These are phyloP conservation scores for Auanema freiburgensis DNA, from an alignment of 2,888 invertebrate species.

Conservation along the genomic window DNA sequence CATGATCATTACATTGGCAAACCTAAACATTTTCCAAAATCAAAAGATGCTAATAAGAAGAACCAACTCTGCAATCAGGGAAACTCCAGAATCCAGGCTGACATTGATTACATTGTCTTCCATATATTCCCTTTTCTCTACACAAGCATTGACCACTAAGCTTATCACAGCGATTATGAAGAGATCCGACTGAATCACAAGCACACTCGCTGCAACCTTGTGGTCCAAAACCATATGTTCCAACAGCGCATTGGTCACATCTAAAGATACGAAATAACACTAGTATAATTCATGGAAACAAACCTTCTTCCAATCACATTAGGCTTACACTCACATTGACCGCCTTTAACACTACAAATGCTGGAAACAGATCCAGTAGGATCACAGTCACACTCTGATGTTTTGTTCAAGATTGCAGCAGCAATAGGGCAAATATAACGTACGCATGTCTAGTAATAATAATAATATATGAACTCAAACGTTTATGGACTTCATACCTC, in stretches of 20 bases:
- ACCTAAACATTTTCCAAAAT: slow-evolving; percentile 65
- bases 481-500: too few species aligned
- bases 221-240: slow-evolving; percentile 91
- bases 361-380: slow-evolving; percentile 88
- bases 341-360: slow-evolving; percentile 80
- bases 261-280: slow-evolving; percentile 16
- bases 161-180: slow-evolving; percentile 84
- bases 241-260: slow-evolving; percentile 89
- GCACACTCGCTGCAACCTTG: slow-evolving; percentile 94
- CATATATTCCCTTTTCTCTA: slow-evolving; percentile 77
- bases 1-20: slow-evolving; percentile 95
- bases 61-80: slow-evolving; percentile 79
- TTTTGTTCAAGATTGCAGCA: slow-evolving; percentile 51
- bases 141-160: slow-evolving; percentile 73
- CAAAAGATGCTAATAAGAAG: not conserved
- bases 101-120: slow-evolving; percentile 91
- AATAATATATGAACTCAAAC: too few species aligned
- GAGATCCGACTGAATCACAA: slow-evolving; percentile 89
- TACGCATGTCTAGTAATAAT: slow-evolving; percentile 40
- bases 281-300: not conserved
- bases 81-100: slow-evolving; percentile 96
- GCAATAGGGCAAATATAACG: slow-evolving; percentile 59
- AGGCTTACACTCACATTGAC: slow-evolving; percentile 82
- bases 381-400: slow-evolving; percentile 83
- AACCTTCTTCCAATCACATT: slow-evolving; percentile 83